phyloP scores from a whole-genome alignment of 1,140 invertebrate species.

The Bombus terrestris region DNA sequence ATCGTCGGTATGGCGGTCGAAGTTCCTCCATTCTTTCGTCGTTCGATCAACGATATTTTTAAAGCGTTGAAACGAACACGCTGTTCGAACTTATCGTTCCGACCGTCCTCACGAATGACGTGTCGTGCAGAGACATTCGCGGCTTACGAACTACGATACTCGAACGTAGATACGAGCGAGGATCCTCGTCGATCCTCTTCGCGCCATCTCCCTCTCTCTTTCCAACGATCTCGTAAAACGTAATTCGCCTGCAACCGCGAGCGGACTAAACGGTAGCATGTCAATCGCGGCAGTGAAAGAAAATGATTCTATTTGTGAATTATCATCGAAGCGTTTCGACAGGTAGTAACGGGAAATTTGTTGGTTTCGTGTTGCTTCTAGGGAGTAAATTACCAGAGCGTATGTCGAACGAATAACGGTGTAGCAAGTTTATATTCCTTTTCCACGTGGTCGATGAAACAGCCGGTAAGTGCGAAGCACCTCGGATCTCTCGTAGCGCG shows the following conservation, averaged over 20 bases:
- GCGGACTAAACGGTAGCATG: too few relatives aligned
- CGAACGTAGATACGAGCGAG: not conserved
- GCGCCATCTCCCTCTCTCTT: not conserved
- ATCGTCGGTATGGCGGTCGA: too few relatives aligned
- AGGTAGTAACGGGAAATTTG: not conserved
- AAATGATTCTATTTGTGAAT: not conserved
- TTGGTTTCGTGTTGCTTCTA: conserved; percentile 26
- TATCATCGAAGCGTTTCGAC: not conserved
- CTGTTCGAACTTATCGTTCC: too few relatives aligned
- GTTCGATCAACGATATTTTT: too few relatives aligned
- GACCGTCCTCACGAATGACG: too few relatives aligned
- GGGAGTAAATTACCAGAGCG: conserved; percentile 57
- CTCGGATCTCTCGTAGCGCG: not conserved
- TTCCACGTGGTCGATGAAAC: conserved; percentile 49
- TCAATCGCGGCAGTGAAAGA: not conserved
- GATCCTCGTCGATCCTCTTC: not conserved
- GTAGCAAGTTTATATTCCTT: conserved; percentile 59
- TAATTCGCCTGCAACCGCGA: too few relatives aligned
- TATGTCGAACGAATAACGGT: conserved; percentile 69
- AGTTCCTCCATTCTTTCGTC: too few relatives aligned
- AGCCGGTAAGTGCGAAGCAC: not conserved
- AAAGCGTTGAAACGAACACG: too few relatives aligned
- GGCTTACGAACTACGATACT: not conserved
- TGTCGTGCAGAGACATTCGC: not conserved
- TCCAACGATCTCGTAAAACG: too few relatives aligned